A percentile compares a stretch with the other conserved stretches of the same genome.
phyloP scores from a whole-genome alignment of 2,888 invertebrate species.

The Germaria angustata region DNA sequence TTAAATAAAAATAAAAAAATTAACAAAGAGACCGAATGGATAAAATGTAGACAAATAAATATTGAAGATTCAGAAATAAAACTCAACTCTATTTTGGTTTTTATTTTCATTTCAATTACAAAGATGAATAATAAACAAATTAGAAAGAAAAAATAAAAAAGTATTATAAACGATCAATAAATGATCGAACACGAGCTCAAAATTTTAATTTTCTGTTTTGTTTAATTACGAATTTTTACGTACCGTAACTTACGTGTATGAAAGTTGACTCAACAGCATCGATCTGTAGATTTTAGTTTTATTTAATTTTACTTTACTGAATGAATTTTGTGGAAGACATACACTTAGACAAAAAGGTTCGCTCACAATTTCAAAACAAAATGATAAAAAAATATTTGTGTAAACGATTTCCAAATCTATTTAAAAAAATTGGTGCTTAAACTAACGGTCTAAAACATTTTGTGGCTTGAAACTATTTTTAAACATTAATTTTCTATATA shows the following conservation, averaged over 20 bases:
- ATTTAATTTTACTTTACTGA: not conserved
- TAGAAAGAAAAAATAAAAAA: slow-evolving; percentile 25
- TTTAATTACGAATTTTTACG: not conserved
- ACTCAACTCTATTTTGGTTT: not conserved
- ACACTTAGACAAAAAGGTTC: slow-evolving; percentile 6
- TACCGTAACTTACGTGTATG: too few species aligned
- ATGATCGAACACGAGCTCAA: slow-evolving; percentile 56
- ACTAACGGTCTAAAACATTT: too few species aligned
- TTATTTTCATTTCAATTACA: slow-evolving; percentile 22
- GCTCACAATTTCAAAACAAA: too few species aligned
- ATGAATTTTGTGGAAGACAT: not conserved
- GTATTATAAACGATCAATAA: slow-evolving; percentile 37
- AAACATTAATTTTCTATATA: too few species aligned
- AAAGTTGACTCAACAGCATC: too few species aligned
- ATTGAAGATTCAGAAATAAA: not conserved
- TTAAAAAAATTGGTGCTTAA: too few species aligned
- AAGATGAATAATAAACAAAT: slow-evolving; percentile 51
- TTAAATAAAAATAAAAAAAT: not conserved
- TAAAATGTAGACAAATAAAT: not conserved
- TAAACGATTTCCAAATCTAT: too few species aligned
- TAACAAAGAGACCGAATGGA: slow-evolving; percentile 19
- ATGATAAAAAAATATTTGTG: too few species aligned
- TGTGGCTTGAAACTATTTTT: too few species aligned
- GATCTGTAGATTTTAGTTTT: slow-evolving; percentile 15
- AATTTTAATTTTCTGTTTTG: slow-evolving; percentile 27